Conservation (phyloP, 2,888 invertebrate genomes). For the Tribolium freemani region DNA sequence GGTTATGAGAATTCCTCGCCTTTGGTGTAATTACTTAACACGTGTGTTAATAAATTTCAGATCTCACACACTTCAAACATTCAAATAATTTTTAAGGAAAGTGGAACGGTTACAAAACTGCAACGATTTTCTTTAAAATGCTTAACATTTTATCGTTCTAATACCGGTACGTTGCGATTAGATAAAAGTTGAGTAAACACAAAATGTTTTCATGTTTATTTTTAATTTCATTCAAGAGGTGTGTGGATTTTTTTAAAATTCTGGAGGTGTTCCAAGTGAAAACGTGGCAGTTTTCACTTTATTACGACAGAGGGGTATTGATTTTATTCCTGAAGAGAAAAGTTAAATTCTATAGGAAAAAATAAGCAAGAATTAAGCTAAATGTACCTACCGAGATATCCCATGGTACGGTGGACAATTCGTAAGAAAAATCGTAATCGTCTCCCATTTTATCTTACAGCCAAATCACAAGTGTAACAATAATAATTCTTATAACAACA, state of each 20-base stretch:
- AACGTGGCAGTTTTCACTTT: slow-evolving; percentile 18
- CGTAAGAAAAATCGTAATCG: slow-evolving; percentile 63
- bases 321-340: background rate
- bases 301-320: slow-evolving; percentile 13
- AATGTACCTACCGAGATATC: slow-evolving; percentile 48
- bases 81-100: background rate
- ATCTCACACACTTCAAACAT: background rate
- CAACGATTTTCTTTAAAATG: background rate
- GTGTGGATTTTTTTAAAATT: slow-evolving; percentile 3
- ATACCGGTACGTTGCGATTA: background rate
- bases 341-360: background rate
- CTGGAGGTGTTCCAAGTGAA: slow-evolving; percentile 22
- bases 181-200: background rate
- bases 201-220: slow-evolving; percentile 11
- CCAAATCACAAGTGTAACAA: background rate
- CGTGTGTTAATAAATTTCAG: no score
- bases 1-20: slow-evolving; percentile 26
- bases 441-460: slow-evolving; percentile 52
- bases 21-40: background rate
- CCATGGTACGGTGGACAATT: slow-evolving; percentile 64
- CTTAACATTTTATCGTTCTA: background rate
- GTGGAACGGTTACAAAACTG: background rate
- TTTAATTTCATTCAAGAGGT: background rate
- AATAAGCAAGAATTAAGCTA: background rate
- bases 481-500: background rate